Evolutionary conservation across 2,113 vertebrate genomes (phyloP).

Genomic region (Hypomesus transpacificus): DNA sequence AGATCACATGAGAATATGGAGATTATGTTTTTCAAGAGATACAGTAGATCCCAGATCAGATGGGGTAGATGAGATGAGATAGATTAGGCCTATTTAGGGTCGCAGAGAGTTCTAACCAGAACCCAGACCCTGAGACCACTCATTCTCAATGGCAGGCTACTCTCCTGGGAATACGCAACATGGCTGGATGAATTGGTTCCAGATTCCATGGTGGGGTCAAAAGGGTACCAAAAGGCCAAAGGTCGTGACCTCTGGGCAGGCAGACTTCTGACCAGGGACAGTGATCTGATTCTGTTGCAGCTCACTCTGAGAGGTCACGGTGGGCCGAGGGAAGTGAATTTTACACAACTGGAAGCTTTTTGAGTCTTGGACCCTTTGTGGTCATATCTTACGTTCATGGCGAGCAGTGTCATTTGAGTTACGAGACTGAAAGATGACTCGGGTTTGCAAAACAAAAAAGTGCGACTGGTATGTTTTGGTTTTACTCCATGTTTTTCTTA

Average conservation of each 20-base stretch:
- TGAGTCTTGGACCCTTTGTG: too few relatives aligned
- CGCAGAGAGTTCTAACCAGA: conserved; percentile 9
- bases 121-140: not conserved
- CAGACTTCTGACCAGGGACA: conserved; percentile 20
- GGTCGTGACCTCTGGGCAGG: conserved; percentile 1
- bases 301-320: not conserved
- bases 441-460: not conserved
- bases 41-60: conserved; percentile 17
- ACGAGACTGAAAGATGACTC: not conserved
- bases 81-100: conserved; percentile 25
- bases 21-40: conserved; percentile 32
- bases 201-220: conserved; percentile 41
- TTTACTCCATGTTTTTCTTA: not conserved
- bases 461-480: not conserved
- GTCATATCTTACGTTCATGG: too few relatives aligned
- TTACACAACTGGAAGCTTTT: not conserved
- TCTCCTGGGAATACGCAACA: conserved; percentile 14
- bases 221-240: conserved; percentile 28
- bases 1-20: conserved; percentile 11
- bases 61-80: conserved; percentile 18
- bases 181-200: conserved; percentile 31
- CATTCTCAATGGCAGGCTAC: not conserved
- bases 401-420: not conserved
- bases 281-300: not conserved
- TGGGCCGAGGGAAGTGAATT: not conserved